Evolutionary conservation across 2,113 vertebrate genomes (phyloP), one percentile per base, ranked within the genome.

Genomic region (Pseudopodoces humilis): DNA sequence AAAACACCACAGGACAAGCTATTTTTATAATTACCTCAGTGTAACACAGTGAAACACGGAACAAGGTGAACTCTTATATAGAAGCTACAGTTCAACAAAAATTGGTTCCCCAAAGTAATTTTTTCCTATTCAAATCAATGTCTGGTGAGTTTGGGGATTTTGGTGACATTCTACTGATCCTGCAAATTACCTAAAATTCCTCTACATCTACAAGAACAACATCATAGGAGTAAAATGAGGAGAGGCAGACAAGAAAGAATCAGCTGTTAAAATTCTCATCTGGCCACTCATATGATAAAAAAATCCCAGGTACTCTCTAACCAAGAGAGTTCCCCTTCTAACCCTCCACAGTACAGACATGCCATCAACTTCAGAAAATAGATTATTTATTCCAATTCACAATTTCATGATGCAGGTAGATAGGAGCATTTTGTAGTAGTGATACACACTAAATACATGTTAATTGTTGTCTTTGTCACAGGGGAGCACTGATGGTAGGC

Each of bases 401-500:
- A 9, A 21, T 74, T 85, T 63, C 44, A 59, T 2, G 0, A 67
- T 63, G 52, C 4, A 19, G 55, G 20, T 11, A 69, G 50, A 39
- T 4, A 70, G 28, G 5, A 55, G 23, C 35, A 50, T 80, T 85
- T 35, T 50, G 35, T 35, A 59, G 39, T 8, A 60, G 21, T 4
- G 22, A 7, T 70, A 47, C 23, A 25, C 47, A 44, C 28, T 47
- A 80, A 76, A 69, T 10, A 24, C 24, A 43, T 6, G 30, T 55
- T 79, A 37, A 30, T 25, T 60, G 28, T 37, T 15, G 1, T 47
- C 35, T 71, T 41, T 74, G 39, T 72, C 58, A 75, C 21, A 71
- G 1, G 2, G 59, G 15, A 82, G 12, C 49, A 74, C 5, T 0
- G 0, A 37, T 12, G 15, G 39, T 17, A 83, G 2, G 0, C 55